A percentile compares a stretch with the other conserved stretches of the same genome.
Conservation (phyloP, 37 sponge, comb jelly and placozoan genomes). For the Halichondria panicea region DNA sequence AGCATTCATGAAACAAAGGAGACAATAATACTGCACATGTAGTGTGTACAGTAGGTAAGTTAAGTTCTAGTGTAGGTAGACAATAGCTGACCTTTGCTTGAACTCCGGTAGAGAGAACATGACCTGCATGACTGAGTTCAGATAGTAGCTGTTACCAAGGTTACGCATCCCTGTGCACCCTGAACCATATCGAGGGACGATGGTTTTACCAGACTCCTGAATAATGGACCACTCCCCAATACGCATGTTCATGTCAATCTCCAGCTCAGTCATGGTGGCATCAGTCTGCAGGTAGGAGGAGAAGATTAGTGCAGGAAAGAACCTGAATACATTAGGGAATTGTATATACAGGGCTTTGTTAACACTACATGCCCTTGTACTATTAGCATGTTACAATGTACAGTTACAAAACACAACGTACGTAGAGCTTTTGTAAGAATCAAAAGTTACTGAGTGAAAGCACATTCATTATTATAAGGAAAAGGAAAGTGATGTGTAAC, state of each 20-base stretch:
- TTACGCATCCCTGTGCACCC: constrained; percentile 87
- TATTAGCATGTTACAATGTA: too few species aligned
- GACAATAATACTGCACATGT: not conserved
- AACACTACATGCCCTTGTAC: too few species aligned
- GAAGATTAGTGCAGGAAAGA: not conserved
- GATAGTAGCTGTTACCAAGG: constrained; percentile 92
- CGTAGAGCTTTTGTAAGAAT: too few species aligned
- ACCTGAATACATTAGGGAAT: not conserved
- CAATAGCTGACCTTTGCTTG: constrained; percentile 46
- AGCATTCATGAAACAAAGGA: not conserved
- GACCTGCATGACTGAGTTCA: constrained; percentile 89
- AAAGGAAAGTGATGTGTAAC: too few species aligned
- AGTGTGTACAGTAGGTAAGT: too few species aligned
- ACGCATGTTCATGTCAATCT: constrained; percentile 91
- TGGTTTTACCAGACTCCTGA: constrained; percentile 76
- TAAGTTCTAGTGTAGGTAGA: too few species aligned
- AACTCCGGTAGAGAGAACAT: constrained; percentile 74
- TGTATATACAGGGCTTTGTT: not conserved
- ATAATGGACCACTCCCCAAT: constrained; percentile 84
- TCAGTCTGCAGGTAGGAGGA: constrained; percentile 87
- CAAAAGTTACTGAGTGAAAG: too few species aligned
- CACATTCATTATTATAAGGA: too few species aligned
- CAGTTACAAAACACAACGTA: too few species aligned
- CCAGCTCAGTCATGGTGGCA: constrained; percentile 90
- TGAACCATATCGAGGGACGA: constrained; percentile 77